phyloP scores from a whole-genome alignment of 2,888 invertebrate species.

The Craniophora ligustri region DNA sequence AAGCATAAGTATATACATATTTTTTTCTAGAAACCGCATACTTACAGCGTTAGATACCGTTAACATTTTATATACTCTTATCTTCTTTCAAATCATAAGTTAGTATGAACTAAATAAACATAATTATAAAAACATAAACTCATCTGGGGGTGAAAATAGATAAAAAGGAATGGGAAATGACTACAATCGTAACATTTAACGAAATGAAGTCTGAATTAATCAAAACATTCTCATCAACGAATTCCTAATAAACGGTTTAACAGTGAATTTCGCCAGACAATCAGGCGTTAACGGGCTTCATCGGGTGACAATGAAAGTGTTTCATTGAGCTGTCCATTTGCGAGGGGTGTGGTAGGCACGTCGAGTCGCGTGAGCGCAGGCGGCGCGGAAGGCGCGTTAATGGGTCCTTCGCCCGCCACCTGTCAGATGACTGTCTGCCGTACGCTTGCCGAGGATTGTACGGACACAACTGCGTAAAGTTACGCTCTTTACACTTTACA shows the following conservation, averaged over 20 bases:
- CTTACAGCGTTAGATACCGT: too few relatives aligned
- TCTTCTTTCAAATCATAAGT: too few relatives aligned
- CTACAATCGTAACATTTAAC: constrained; percentile 1
- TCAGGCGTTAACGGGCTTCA: constrained; percentile 56
- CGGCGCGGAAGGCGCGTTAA: constrained; percentile 73
- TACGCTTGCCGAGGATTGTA: constrained; percentile 60
- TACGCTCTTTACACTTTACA: constrained; percentile 44
- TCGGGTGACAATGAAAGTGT: constrained; percentile 65
- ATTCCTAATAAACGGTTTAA: constrained; percentile 52
- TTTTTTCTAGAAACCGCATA: too few relatives aligned
- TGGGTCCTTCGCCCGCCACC: constrained; percentile 72
- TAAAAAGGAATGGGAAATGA: neutral
- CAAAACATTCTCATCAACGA: constrained; percentile 49
- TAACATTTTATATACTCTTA: too few relatives aligned
- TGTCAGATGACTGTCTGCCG: constrained; percentile 81
- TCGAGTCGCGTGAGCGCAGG: constrained; percentile 60
- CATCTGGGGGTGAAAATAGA: neutral
- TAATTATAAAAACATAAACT: too few relatives aligned
- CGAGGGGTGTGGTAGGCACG: constrained; percentile 49
- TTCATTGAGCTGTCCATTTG: constrained; percentile 69
- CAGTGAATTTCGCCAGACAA: constrained; percentile 54
- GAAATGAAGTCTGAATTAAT: constrained; percentile 43
- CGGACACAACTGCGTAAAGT: constrained; percentile 58
- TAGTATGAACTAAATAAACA: too few relatives aligned
- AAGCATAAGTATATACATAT: too few relatives aligned